Conservation (phyloP, 2,113 vertebrate genomes). For the Saccopteryx leptura region DNA sequence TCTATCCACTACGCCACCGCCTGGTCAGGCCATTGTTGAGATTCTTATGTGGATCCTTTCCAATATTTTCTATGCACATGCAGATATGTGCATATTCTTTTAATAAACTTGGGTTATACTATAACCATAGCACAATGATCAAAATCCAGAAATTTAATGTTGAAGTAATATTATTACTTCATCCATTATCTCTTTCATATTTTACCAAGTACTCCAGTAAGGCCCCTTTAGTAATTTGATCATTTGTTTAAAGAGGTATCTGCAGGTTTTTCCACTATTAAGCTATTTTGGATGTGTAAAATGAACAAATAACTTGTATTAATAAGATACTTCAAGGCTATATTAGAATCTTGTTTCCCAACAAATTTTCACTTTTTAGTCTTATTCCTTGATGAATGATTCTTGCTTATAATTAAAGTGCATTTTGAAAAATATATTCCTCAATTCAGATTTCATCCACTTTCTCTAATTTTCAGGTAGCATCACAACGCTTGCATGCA, state of each 20-base stretch:
- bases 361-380: not conserved
- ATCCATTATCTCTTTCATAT: slow-evolving; percentile 13
- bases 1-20: too few species aligned
- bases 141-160: slow-evolving; percentile 24
- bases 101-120: not conserved
- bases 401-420: not conserved
- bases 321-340: not conserved
- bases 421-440: not conserved
- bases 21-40: not conserved
- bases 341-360: slow-evolving; percentile 39
- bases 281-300: slow-evolving; percentile 12
- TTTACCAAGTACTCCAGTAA: not conserved
- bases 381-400: slow-evolving; percentile 16
- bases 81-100: not conserved
- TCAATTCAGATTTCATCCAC: not conserved
- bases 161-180: slow-evolving; percentile 18
- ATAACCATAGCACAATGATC: not conserved
- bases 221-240: not conserved
- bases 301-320: slow-evolving; percentile 18
- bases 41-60: not conserved
- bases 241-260: slow-evolving; percentile 5
- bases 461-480: slow-evolving; percentile 25
- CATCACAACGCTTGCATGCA: not conserved
- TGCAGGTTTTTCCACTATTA: slow-evolving; percentile 8
- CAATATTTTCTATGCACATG: not conserved